These are phyloP conservation scores for Thymelicus lineola DNA, from an alignment of 2,888 invertebrate species.

Conservation along the genomic window DNA sequence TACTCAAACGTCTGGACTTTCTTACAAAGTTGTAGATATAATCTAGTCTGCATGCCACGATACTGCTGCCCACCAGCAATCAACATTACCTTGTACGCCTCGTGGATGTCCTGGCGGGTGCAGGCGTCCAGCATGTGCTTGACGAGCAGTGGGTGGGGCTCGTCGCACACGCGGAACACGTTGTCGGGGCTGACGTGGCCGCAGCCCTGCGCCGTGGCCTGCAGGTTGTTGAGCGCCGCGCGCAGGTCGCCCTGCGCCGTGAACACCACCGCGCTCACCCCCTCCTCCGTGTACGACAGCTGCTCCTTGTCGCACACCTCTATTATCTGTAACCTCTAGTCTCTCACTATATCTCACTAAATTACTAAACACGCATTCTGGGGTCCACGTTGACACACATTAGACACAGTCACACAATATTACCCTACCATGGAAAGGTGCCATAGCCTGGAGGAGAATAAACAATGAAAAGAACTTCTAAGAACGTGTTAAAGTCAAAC, in stretches of 20 bases:
- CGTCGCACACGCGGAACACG: slow-evolving; percentile 99
- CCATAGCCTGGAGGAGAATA: too few relatives aligned
- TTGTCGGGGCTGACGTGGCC: slow-evolving; percentile 95
- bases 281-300: slow-evolving; percentile 94
- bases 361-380: too few relatives aligned
- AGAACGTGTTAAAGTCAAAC: too few relatives aligned
- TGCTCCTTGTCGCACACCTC: slow-evolving; percentile 75
- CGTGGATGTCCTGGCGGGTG: slow-evolving; percentile 91
- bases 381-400: too few relatives aligned
- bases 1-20: too few relatives aligned
- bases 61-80: too few relatives aligned
- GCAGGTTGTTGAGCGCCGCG: slow-evolving; percentile 98
- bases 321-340: slow-evolving; percentile 71
- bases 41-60: too few relatives aligned
- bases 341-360: too few relatives aligned
- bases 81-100: slow-evolving; percentile 89
- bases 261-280: slow-evolving; percentile 97
- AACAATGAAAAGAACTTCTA: too few relatives aligned
- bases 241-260: slow-evolving; percentile 99
- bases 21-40: too few relatives aligned
- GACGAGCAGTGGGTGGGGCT: slow-evolving; percentile 98
- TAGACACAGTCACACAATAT: too few relatives aligned
- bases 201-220: slow-evolving; percentile 94
- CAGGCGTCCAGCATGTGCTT: slow-evolving; percentile 96
- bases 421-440: too few relatives aligned